Evolutionary conservation across 2,888 invertebrate species (phyloP), one percentile per base, ranked within the genome.

Genomic region (Actias luna): DNA sequence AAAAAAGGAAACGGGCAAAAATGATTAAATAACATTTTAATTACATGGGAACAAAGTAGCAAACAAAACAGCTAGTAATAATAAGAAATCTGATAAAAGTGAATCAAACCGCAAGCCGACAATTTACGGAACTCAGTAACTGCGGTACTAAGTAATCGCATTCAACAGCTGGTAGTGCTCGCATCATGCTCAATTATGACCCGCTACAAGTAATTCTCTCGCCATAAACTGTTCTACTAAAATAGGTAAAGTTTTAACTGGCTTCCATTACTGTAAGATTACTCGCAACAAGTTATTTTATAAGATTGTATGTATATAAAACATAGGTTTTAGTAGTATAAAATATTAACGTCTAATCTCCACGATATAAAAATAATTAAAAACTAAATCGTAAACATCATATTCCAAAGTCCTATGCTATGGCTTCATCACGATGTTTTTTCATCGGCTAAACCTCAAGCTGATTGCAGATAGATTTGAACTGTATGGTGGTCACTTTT

Each of bases 171-270:
- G 55, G 16, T 29, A 29, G 55, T 55, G 29, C 29, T 18, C 29
- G 29, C 55, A 29, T 55, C 55, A n/a, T 16, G 10, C n/a, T 55
- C 55, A 29, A 55, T 55, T 55, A 55, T 55, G 55, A 5, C 55
- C 7, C 16, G 29, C 55, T n/a, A 27, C 55, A 55, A 55, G 29
- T 29, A 29, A 55, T 29, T 55, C 55, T n/a, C 27, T 25, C 16
- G n/a, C 55, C 55, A n/a, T n/a, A 29, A n/a, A 29, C 29, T 29
- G 16, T 27, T 55, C 5, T 52, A 52, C 25, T 52, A 52, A 22
- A 29, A 5, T 55, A 55, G 29, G 16, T 55, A 29, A 55, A 55
- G 29, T 55, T 29, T 29, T 55, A 55, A 55, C 29, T 1, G 55
- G 1, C 29, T 29, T 55, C 29, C 29, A 55, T 55, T n/a, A 16